Conservation (phyloP, 2,888 invertebrate species). For the Auanema sp. region DNA sequence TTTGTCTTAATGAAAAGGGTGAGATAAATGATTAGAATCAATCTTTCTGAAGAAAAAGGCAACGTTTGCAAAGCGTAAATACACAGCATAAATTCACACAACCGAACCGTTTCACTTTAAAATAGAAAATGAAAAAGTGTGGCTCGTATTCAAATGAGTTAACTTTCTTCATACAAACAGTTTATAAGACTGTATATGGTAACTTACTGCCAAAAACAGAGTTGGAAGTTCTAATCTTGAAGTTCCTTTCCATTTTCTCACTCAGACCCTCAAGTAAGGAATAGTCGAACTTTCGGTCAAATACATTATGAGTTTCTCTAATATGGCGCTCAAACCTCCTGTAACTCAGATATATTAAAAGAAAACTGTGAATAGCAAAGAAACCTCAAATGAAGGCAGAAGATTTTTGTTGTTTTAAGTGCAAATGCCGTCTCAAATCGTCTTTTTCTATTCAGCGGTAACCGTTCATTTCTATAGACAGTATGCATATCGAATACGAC, state of each 20-base stretch:
- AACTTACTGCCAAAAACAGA: slow-evolving; percentile 17
- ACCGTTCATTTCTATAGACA: slow-evolving; percentile 28
- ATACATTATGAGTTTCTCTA: slow-evolving; percentile 20
- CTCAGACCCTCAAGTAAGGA: slow-evolving; percentile 24
- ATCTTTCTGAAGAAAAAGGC: no score
- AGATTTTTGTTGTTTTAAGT: slow-evolving; percentile 22
- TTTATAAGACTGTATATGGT: neutral
- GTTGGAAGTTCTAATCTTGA: slow-evolving; percentile 17
- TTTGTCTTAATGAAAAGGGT: slow-evolving; percentile 22
- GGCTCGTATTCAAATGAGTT: no score
- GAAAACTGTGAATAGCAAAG: neutral
- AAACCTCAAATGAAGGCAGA: slow-evolving; percentile 29
- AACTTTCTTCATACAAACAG: no score
- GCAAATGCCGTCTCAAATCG: slow-evolving; percentile 26
- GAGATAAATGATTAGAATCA: no score
- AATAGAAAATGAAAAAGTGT: no score
- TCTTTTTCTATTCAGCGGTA: neutral
- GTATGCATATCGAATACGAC: slow-evolving; percentile 36
- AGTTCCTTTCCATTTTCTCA: slow-evolving; percentile 23
- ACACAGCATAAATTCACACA: no score
- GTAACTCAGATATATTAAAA: slow-evolving; percentile 1
- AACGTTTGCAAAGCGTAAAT: no score
- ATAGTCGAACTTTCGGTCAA: slow-evolving; percentile 20
- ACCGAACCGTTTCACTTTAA: no score
- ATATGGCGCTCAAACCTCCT: slow-evolving; percentile 30